These are phyloP conservation scores for Galerucella calmariensis DNA, from an alignment of 2,888 invertebrate genomes.

Conservation along the genomic window DNA sequence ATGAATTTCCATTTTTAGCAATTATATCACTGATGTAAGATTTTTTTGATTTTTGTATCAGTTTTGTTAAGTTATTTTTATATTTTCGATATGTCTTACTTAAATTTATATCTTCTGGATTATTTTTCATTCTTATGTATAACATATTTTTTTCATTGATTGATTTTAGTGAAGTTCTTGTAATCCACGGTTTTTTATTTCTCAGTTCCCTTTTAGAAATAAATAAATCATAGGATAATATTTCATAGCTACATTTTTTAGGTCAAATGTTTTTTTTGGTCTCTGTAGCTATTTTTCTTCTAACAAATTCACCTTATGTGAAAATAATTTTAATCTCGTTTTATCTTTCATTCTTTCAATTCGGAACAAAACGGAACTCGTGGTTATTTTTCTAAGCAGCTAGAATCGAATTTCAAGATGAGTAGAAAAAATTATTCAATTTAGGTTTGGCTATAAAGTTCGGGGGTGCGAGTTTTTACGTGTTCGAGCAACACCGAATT, in stretches of 20 bases:
- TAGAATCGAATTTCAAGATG: slow-evolving; percentile 1
- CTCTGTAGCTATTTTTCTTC: background rate
- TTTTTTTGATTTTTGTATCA: no score
- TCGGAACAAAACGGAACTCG: background rate
- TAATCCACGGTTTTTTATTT: no score
- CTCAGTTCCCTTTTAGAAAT: no score
- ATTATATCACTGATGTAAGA: no score
- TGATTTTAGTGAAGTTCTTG: no score
- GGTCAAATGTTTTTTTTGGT: background rate
- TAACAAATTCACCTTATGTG: background rate
- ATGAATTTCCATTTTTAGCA: no score
- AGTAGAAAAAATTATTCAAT: slow-evolving; percentile 14
- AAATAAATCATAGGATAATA: no score
- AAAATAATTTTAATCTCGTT: background rate
- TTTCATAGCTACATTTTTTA: background rate
- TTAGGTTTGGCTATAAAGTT: background rate
- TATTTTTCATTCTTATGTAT: no score
- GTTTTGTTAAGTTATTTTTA: no score
- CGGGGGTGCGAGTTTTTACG: slow-evolving; percentile 21
- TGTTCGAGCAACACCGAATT: slow-evolving; percentile 9
- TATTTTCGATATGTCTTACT: no score
- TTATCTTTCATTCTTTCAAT: background rate
- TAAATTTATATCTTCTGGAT: no score
- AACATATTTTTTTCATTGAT: no score
- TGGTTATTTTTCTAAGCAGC: background rate